Conservation (phyloP, 2,888 invertebrate species). For the Opisthograptis luteolata region DNA sequence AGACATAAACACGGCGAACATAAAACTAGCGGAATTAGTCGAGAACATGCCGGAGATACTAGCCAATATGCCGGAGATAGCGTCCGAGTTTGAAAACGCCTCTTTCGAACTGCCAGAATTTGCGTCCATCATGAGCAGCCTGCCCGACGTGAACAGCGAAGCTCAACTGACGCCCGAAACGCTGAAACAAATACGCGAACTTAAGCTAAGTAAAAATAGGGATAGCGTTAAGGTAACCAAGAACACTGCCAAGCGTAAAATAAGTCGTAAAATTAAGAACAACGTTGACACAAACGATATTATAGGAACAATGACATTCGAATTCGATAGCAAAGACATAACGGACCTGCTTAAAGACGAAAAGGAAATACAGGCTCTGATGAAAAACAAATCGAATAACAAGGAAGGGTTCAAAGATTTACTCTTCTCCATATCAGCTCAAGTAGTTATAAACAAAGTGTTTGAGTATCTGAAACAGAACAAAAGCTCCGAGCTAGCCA, state of each 20-base stretch:
- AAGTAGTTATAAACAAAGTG: constrained; percentile 73
- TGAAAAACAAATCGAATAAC: constrained; percentile 57
- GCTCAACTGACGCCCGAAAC: constrained; percentile 77
- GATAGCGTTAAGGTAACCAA: constrained; percentile 76
- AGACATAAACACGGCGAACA: constrained; percentile 58
- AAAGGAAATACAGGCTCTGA: constrained; percentile 58
- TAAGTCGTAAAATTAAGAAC: constrained; percentile 62
- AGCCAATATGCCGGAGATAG: constrained; percentile 77
- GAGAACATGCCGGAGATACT: constrained; percentile 77
- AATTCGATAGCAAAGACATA: constrained; percentile 68
- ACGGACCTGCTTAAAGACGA: constrained; percentile 65
- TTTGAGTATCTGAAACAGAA: constrained; percentile 70
- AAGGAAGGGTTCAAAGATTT: constrained; percentile 71
- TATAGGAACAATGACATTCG: constrained; percentile 65
- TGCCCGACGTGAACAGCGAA: constrained; percentile 71
- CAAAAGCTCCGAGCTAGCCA: constrained; percentile 63
- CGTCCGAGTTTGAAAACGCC: constrained; percentile 69
- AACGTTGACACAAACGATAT: constrained; percentile 54
- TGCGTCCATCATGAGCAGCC: constrained; percentile 68
- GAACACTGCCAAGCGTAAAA: constrained; percentile 74
- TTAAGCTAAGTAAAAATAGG: constrained; percentile 68
- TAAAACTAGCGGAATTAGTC: constrained; percentile 66
- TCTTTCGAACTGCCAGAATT: constrained; percentile 74
- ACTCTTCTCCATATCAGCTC: constrained; percentile 68
- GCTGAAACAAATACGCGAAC: constrained; percentile 74